Evolutionary conservation across 2,888 invertebrate genomes (phyloP).

Genomic region (Megalurothrips usitatus): DNA sequence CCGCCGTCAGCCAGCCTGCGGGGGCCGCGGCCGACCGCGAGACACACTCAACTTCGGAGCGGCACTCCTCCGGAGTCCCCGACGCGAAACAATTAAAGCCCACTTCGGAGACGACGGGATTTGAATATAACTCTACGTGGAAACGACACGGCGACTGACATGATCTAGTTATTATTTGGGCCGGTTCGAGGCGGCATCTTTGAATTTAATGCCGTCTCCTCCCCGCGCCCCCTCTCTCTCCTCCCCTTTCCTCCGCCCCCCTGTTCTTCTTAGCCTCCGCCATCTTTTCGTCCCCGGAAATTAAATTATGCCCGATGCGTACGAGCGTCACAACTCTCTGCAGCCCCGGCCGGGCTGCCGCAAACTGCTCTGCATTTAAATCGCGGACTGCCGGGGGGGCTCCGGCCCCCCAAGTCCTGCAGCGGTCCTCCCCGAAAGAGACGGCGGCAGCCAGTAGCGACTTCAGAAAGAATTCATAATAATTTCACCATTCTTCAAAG

Average conservation of each 20-base stretch:
- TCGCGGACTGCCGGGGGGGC: neutral
- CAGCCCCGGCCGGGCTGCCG: neutral
- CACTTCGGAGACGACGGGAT: neutral
- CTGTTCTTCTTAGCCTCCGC: neutral
- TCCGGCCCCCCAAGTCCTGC: too few species aligned
- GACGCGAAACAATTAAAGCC: neutral
- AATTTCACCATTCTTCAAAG: conserved; percentile 23
- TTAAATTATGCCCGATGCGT: conserved; percentile 18
- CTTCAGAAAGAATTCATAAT: conserved; percentile 19
- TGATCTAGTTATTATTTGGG: conserved; percentile 14
- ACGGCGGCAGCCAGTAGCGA: neutral
- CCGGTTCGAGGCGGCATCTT: conserved; percentile 12
- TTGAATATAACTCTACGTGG: conserved; percentile 8
- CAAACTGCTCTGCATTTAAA: conserved; percentile 23
- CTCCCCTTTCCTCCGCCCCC: neutral
- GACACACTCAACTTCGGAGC: neutral
- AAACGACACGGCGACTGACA: conserved; percentile 4
- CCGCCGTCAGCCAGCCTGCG: too few species aligned
- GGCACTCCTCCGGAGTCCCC: neutral
- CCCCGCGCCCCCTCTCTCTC: neutral
- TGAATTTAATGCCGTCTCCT: neutral
- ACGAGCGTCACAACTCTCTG: conserved; percentile 17
- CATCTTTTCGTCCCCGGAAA: neutral
- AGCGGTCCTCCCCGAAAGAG: neutral
- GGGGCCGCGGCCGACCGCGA: neutral